Percentiles rank a stretch among this genome's conserved stretches.
Conservation (phyloP, 2,113 vertebrate species). For the Mirounga angustirostris region DNA sequence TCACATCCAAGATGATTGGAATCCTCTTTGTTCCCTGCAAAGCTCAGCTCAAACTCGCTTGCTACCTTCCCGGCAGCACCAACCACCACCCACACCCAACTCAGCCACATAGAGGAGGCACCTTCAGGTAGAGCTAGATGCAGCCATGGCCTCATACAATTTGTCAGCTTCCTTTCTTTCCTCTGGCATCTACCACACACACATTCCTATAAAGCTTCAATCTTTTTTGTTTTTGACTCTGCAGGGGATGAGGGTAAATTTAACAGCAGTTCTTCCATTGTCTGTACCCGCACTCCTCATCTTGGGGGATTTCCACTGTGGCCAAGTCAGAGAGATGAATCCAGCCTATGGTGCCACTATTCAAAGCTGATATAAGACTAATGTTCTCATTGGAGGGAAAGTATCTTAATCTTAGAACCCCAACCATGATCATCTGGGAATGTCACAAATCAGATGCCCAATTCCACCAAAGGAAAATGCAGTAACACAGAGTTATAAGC, state of each 20-base stretch:
- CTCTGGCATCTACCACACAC: background rate
- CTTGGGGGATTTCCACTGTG: background rate
- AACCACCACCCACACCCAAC: background rate
- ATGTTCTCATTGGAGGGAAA: background rate
- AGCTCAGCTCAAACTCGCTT: background rate
- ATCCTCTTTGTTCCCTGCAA: background rate
- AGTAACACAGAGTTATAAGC: background rate
- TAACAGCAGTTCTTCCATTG: background rate
- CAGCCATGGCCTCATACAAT: background rate
- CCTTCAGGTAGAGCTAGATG: background rate
- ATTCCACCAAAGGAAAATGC: slow-evolving; percentile 58
- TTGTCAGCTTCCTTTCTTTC: background rate
- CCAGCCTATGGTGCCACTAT: background rate
- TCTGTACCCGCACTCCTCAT: background rate
- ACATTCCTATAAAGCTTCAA: background rate
- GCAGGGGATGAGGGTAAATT: background rate
- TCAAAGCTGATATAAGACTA: slow-evolving; percentile 20
- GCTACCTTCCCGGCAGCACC: accelerated
- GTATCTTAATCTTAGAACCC: slow-evolving; percentile 31
- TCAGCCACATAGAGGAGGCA: accelerated
- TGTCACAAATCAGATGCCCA: slow-evolving; percentile 45
- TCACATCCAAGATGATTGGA: background rate
- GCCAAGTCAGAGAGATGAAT: slow-evolving; percentile 8
- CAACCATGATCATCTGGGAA: background rate
- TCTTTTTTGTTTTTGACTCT: slow-evolving; percentile 14